Base-by-base conservation (phyloP, 2,888 invertebrate species). In the Melangyna quadrimaculata region DNA sequence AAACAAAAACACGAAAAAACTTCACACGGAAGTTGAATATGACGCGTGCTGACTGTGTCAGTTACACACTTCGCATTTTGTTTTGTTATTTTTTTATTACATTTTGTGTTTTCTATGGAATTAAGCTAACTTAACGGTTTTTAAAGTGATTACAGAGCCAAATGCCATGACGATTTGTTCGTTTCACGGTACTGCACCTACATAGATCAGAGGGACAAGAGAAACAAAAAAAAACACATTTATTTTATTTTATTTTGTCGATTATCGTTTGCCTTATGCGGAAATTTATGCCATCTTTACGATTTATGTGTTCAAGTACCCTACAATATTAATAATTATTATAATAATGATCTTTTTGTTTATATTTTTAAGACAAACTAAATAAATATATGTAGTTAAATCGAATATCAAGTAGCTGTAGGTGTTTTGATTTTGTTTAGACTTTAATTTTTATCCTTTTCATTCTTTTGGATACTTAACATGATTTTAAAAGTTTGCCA, bases 81-180 rank as follows among this genome's bases (percentile, higher is more conserved):
- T 51, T 57, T 55, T 14, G 43, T 51, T 24, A 17, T 55, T 24
- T 19, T 73, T 3, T 24, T 67, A 27, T 74, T 59, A 17, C 19
- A 51, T 77, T 37, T 53, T 27, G 29, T 45, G 29, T 45, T 65
- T 45, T 24, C 17, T 61, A 63, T 80, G 63, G 29, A 65, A 77
- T 81, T 81, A 59, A 72, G 67, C 65, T 37, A 37, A 57, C 55
- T 65, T 51, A 73, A 78, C 55, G 63, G 73, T 70, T 73, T 78
- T 70, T 78, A 83, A 69, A 78, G 45, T 69, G 63, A 70, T 78
- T 73, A 78, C 78, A 22, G 61, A 55, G 69, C 35, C 67, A 73
- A 78, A 82, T 73, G 61, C 61, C 72, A 78, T 83, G 73, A 78
- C 69, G 69, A 24, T 70, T 73, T 45, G 57, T 70, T 73, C 37